Evolutionary conservation across 2,797 vertebrate species (phyloP).

Genomic region (Pangasius krempfi): DNA sequence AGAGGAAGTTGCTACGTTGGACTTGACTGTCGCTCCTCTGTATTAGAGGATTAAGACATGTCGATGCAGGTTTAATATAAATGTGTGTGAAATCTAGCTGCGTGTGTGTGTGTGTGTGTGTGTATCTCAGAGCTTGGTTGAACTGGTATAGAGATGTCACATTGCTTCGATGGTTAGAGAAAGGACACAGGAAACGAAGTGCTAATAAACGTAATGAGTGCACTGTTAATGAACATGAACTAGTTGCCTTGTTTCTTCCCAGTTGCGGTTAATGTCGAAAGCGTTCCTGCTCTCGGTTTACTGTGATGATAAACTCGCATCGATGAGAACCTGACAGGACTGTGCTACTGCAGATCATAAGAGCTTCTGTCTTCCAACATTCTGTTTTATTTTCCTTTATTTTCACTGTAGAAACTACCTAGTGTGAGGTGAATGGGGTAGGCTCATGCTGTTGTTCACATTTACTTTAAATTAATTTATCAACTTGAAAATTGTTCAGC

Average conservation of each 20-base stretch:
- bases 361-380: conserved; percentile 54
- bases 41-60: conserved; percentile 3
- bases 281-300: conserved; percentile 13
- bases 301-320: conserved; percentile 20
- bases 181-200: conserved; percentile 2
- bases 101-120: not conserved
- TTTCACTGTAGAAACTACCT: conserved; percentile 36
- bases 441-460: conserved; percentile 50
- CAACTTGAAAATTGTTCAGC: conserved; percentile 65
- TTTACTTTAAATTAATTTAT: conserved; percentile 62
- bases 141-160: conserved; percentile 12
- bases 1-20: conserved; percentile 31
- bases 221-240: conserved; percentile 19
- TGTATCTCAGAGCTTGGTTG: not conserved
- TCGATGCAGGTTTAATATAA: not conserved
- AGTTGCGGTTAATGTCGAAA: conserved; percentile 4
- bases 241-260: conserved; percentile 33
- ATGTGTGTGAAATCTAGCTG: not conserved
- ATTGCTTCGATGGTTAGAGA: conserved; percentile 13
- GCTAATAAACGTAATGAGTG: not conserved
- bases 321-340: conserved; percentile 32
- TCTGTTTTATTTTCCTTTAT: conserved; percentile 16
- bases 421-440: conserved; percentile 10
- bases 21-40: not conserved
- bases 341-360: conserved; percentile 42